phyloP scores from a whole-genome alignment of 1,140 invertebrate species.

The Zaprionus camerounensis region DNA sequence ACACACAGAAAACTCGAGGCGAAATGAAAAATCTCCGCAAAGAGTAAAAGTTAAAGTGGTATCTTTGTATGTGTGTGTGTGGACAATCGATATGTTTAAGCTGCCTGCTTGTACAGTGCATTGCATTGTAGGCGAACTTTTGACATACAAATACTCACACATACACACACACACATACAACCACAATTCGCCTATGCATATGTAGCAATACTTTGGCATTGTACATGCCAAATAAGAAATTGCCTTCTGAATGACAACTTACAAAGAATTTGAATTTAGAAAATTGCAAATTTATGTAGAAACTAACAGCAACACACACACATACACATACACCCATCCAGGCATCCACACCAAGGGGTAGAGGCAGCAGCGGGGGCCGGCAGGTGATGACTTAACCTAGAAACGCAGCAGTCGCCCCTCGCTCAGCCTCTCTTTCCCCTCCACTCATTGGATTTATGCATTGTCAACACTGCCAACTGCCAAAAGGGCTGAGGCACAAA shows the following conservation, averaged over 20 bases:
- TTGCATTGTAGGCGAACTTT: constrained; percentile 76
- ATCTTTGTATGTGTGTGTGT: constrained; percentile 31
- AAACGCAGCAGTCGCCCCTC: constrained; percentile 46
- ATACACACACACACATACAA: constrained; percentile 13
- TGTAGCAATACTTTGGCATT: constrained; percentile 51
- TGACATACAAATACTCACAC: constrained; percentile 57
- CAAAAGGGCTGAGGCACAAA: constrained; percentile 37
- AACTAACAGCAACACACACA: constrained; percentile 41
- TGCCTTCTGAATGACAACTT: constrained; percentile 77
- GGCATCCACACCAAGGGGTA: background rate
- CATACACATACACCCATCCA: background rate
- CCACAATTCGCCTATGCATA: constrained; percentile 38
- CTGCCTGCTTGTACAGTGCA: constrained; percentile 33
- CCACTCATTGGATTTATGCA: constrained; percentile 18
- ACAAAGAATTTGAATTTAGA: constrained; percentile 83
- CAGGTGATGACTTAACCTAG: constrained; percentile 25
- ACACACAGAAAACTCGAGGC: constrained; percentile 16
- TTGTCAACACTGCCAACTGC: constrained; percentile 40
- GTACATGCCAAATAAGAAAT: constrained; percentile 62
- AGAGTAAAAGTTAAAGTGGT: constrained; percentile 74
- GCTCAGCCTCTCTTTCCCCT: background rate
- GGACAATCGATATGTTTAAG: constrained; percentile 75
- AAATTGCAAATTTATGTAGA: constrained; percentile 82
- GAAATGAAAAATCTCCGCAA: constrained; percentile 69
- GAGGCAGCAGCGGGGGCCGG: background rate